Base-by-base conservation (phyloP, 2,797 vertebrate genomes). In the Anniella stebbinsi region DNA sequence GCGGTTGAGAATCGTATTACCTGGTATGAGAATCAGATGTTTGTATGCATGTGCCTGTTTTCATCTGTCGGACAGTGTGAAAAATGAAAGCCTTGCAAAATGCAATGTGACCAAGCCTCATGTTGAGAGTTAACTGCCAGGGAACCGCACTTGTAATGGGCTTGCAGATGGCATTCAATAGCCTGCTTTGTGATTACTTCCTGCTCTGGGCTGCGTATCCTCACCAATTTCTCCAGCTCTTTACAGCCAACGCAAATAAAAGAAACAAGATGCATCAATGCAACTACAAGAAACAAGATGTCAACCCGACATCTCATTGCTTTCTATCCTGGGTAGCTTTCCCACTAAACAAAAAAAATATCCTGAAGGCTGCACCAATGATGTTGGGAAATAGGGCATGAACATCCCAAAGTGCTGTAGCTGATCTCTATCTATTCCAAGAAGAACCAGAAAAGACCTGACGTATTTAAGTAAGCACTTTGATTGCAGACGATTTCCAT, bases 361-460 rank as follows among this genome's bases (percentile, higher is more conserved):
- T n/a, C 87, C 67, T 28, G n/a, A 82, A 72, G n/a, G 17, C 2
- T 80, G 67, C 1, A 13, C 25, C 28, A 80, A 72, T 41, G 0
- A 57, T 36, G 30, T n/a, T 38, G 18, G 17, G 30, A 17, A 67
- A n/a, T 25, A 87, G 23, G 66, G 38, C 48, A 88, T 28, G 45
- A 72, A 67, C 45, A 81, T 73, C 51, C 28, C 51, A 73, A 82
- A 36, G 54, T 73, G 69, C 51, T 72, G 75, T 57, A 30, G 78
- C 48, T 83, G 69, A 88, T 88, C 54, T n/a, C 30, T 73, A 83
- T 63, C 87, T 63, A 23, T 82, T 75, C 54, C 54, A 45, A 75
- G 51, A 81, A 88, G 30, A 87, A 51, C 7, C 3, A 80, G 63
- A 80, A n/a, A 70, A 45, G 51, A n/a, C 8, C 36, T 70, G 66